Conservation (phyloP, 2,888 invertebrate genomes). For the Drosophila prolongata region DNA sequence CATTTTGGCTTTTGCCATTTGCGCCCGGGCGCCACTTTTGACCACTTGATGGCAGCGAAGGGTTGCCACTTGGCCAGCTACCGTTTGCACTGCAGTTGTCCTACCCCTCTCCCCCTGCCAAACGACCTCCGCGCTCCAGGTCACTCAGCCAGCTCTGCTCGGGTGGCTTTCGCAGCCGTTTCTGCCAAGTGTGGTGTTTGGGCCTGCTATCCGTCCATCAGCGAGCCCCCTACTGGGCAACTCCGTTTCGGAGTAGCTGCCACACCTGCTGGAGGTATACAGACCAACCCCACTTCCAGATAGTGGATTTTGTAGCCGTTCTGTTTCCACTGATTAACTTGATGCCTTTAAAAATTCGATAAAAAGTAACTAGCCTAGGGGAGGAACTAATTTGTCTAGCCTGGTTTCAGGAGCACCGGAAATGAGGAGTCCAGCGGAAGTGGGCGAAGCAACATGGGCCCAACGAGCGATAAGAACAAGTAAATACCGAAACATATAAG, state of each 20-base stretch:
- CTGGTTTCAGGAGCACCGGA: conserved; percentile 36
- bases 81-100: conserved; percentile 35
- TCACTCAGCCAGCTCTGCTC: conserved; percentile 69
- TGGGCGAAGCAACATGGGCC: conserved; percentile 11
- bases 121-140: conserved; percentile 51
- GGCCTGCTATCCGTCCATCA: conserved; percentile 35
- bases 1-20: conserved; percentile 78
- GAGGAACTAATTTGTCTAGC: conserved; percentile 35
- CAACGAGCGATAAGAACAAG: background rate
- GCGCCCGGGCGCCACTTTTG: conserved; percentile 69
- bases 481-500: background rate
- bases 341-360: conserved; percentile 37
- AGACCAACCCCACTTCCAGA: conserved; percentile 7
- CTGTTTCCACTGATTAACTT: conserved; percentile 56
- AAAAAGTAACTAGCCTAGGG: conserved; percentile 2
- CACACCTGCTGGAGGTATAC: conserved; percentile 1
- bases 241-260: conserved; percentile 1
- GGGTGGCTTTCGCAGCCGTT: conserved; percentile 38
- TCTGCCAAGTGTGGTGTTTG: conserved; percentile 69
- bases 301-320: conserved; percentile 21
- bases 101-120: conserved; percentile 7
- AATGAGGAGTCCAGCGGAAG: conserved; percentile 52
- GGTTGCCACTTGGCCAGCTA: conserved; percentile 69
- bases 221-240: background rate
- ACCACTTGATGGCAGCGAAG: conserved; percentile 64